Evolutionary conservation across 2,888 invertebrate species (phyloP).

Genomic region (Alentia gelatinosa): DNA sequence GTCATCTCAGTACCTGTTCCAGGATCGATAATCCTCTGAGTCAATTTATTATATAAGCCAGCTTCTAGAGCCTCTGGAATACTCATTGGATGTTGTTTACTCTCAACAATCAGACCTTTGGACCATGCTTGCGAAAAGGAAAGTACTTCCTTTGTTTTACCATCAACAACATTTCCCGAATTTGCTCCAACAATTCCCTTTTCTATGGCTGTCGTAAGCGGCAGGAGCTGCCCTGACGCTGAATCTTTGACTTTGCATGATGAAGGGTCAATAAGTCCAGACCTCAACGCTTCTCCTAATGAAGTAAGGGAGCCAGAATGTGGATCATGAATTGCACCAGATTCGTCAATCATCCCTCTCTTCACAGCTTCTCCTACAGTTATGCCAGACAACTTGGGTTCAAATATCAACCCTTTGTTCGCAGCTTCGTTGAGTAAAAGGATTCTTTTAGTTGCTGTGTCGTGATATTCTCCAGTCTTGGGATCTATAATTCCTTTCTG

Average conservation of each 20-base stretch:
- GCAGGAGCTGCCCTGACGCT: conserved; percentile 85
- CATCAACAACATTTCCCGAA: not conserved
- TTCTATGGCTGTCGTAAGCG: conserved; percentile 83
- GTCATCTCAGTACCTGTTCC: conserved; percentile 84
- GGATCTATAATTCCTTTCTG: conserved; percentile 83
- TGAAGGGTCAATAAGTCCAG: conserved; percentile 79
- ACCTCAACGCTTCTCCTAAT: conserved; percentile 87
- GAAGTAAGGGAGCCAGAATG: conserved; percentile 90
- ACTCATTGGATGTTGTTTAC: conserved; percentile 54
- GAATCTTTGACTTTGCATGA: conserved; percentile 85
- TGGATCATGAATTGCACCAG: conserved; percentile 85
- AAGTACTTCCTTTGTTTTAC: not conserved
- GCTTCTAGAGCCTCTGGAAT: conserved; percentile 82
- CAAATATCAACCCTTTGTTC: not conserved
- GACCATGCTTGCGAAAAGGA: conserved; percentile 32
- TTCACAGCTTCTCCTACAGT: conserved; percentile 57
- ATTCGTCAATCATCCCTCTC: conserved; percentile 83
- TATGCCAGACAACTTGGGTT: conserved; percentile 52
- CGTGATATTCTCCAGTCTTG: conserved; percentile 82
- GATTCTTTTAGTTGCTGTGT: conserved; percentile 84
- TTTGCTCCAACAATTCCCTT: not conserved
- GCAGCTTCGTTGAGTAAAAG: not conserved
- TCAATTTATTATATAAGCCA: conserved; percentile 82
- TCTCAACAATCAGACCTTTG: not conserved
- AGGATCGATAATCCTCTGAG: conserved; percentile 87